A percentile compares a stretch with the other conserved stretches of the same genome.
These are phyloP conservation scores for Anableps anableps DNA, from an alignment of 2,797 vertebrate species.

Conservation along the genomic window DNA sequence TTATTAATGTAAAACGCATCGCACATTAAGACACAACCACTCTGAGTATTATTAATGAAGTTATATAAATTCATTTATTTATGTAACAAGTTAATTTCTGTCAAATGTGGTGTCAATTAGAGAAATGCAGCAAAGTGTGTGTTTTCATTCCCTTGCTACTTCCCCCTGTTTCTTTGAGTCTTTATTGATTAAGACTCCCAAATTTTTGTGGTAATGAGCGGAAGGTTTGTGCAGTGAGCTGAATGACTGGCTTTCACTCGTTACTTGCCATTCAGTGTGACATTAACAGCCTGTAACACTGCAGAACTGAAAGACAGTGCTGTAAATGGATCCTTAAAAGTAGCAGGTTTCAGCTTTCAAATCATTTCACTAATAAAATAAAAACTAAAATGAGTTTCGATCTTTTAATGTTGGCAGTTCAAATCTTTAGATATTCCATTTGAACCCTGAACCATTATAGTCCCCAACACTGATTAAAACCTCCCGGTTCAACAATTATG, in stretches of 20 bases:
- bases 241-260: background rate
- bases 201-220: background rate
- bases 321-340: slow-evolving; percentile 2
- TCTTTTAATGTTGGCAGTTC: slow-evolving; percentile 7
- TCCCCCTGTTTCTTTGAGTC: background rate
- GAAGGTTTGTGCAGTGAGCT: background rate
- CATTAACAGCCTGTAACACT: background rate
- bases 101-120: background rate
- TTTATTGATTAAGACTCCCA: background rate
- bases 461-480: slow-evolving; percentile 21
- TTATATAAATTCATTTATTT: background rate
- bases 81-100: background rate
- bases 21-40: background rate
- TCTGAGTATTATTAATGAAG: background rate
- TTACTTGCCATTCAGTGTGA: background rate
- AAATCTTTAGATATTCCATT: background rate
- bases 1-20: background rate
- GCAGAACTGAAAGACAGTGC: background rate
- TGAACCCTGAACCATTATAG: slow-evolving; percentile 1
- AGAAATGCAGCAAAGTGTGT: background rate
- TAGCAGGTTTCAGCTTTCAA: background rate
- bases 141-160: background rate
- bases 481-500: slow-evolving; percentile 14
- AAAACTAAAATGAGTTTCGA: background rate
- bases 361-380: background rate